phyloP scores from a whole-genome alignment of 1,140 invertebrate genomes.

The Trachymyrmex cornetzi region DNA sequence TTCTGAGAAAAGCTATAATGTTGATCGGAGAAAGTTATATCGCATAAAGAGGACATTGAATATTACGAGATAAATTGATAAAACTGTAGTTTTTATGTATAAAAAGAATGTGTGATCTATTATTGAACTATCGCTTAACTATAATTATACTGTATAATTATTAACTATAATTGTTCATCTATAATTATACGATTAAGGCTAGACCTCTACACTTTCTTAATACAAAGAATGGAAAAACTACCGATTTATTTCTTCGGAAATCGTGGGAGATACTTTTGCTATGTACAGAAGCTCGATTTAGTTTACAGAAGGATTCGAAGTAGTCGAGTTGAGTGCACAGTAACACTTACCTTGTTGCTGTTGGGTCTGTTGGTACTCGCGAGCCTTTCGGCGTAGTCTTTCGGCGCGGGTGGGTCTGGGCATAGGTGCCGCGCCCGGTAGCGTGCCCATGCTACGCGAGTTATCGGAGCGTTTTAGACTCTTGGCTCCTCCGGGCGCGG shows the following conservation, averaged over 20 bases:
- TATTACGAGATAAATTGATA: not conserved
- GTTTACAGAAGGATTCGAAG: not conserved
- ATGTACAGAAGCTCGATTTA: constrained; percentile 46
- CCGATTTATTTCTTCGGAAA: not conserved
- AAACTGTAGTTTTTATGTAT: not conserved
- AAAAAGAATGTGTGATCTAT: not conserved
- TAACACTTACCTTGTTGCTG: constrained; percentile 84
- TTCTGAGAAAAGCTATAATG: not conserved
- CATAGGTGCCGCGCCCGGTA: constrained; percentile 83
- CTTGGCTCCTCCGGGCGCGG: constrained; percentile 82
- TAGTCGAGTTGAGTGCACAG: constrained; percentile 81
- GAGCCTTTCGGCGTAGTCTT: constrained; percentile 86
- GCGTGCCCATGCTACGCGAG: constrained; percentile 87
- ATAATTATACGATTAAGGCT: not conserved
- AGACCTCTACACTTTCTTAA: not conserved
- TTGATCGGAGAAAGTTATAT: not conserved
- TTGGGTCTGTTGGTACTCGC: constrained; percentile 83
- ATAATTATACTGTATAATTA: not conserved
- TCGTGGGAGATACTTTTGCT: not conserved
- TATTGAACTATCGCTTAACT: not conserved
- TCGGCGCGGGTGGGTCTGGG: constrained; percentile 87
- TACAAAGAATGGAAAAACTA: not conserved
- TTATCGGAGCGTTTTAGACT: constrained; percentile 85
- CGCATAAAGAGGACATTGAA: not conserved
- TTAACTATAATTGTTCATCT: not conserved